These are phyloP conservation scores for Calosoma granatense DNA, from an alignment of 1,140 invertebrate species.

Conservation along the genomic window DNA sequence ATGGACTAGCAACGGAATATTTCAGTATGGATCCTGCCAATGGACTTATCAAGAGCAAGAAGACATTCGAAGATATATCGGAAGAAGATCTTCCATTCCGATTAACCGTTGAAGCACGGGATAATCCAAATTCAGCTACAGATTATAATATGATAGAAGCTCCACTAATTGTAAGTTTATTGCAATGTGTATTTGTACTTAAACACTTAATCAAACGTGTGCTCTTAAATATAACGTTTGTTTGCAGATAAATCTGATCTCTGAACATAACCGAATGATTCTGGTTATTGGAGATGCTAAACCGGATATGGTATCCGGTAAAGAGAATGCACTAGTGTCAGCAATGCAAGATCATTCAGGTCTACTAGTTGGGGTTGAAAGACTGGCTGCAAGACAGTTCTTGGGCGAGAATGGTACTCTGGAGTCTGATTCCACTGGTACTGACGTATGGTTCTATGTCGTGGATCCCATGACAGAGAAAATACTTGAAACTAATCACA, in stretches of 20 bases:
- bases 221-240: not conserved
- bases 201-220: conserved; percentile 11
- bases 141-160: conserved; percentile 52
- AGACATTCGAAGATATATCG: conserved; percentile 56
- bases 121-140: conserved; percentile 54
- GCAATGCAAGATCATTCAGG: conserved; percentile 63
- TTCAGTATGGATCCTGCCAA: conserved; percentile 63
- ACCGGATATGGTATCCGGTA: conserved; percentile 56
- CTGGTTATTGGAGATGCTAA: conserved; percentile 63
- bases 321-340: conserved; percentile 52
- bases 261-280: conserved; percentile 60
- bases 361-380: conserved; percentile 67
- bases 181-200: conserved; percentile 11
- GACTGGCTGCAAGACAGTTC: conserved; percentile 56
- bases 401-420: conserved; percentile 61
- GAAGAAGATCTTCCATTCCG: conserved; percentile 55
- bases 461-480: conserved; percentile 68
- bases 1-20: conserved; percentile 50
- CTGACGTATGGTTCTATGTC: conserved; percentile 79
- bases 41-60: conserved; percentile 62
- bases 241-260: conserved; percentile 47
- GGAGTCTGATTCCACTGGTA: conserved; percentile 59
- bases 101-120: conserved; percentile 61
- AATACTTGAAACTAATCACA: conserved; percentile 61
- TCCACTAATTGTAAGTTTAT: conserved; percentile 47